A percentile compares a stretch with the other conserved stretches of the same genome.
Conservation (phyloP, 2,888 invertebrate species). For the Xylocampa areola region DNA sequence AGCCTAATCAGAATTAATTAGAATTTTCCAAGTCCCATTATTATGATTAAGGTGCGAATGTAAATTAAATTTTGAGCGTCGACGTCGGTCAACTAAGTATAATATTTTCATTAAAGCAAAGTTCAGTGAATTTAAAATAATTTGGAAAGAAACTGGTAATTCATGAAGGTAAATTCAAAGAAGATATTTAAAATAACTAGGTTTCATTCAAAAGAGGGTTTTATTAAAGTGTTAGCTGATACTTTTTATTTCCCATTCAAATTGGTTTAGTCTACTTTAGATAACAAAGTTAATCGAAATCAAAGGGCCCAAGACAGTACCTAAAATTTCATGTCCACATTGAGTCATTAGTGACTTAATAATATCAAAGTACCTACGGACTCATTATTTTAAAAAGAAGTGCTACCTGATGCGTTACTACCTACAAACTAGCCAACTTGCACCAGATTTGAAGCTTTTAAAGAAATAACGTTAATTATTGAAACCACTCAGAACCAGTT, state of each 20-base stretch:
- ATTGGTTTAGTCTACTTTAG: neutral
- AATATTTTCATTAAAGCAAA: neutral
- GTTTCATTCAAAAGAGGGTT: neutral
- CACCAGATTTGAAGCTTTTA: too few species aligned
- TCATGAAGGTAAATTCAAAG: neutral
- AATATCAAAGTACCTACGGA: too few species aligned
- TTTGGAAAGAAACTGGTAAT: neutral
- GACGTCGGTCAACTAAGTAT: neutral
- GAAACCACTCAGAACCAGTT: too few species aligned
- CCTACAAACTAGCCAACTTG: too few species aligned
- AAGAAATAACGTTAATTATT: too few species aligned
- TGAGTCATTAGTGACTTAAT: too few species aligned
- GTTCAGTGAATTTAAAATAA: neutral
- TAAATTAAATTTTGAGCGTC: constrained; percentile 13
- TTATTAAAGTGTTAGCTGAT: neutral
- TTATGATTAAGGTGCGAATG: constrained; percentile 21
- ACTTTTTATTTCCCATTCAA: neutral
- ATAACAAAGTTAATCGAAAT: too few species aligned
- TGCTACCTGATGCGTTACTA: too few species aligned
- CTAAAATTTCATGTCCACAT: too few species aligned
- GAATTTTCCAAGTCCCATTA: neutral
- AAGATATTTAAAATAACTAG: neutral
- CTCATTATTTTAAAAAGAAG: too few species aligned
- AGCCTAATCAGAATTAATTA: constrained; percentile 38
- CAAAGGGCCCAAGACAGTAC: too few species aligned